Conservation (phyloP, 2,797 vertebrate species). For the Xerus rutilus region DNA sequence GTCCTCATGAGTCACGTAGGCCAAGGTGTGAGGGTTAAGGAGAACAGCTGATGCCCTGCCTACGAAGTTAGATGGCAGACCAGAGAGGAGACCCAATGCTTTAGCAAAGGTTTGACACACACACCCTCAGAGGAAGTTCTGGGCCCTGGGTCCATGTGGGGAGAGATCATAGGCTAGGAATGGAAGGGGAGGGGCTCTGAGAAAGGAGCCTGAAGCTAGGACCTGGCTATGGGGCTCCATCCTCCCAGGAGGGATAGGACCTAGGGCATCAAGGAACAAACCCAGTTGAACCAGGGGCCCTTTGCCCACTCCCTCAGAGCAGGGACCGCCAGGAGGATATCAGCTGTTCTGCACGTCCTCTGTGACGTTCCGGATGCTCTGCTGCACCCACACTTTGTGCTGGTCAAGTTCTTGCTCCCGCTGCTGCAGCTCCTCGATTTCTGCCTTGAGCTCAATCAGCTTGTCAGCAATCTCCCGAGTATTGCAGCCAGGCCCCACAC, state of each 20-base stretch:
- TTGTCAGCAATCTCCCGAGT: conserved; percentile 99
- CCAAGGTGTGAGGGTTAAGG: conserved; percentile 93
- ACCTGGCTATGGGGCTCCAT: conserved; percentile 4
- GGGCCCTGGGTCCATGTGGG: neutral
- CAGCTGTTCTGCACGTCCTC: conserved; percentile 97
- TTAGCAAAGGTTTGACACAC: conserved; percentile 15
- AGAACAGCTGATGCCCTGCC: conserved; percentile 74
- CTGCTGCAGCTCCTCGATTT: conserved; percentile 96
- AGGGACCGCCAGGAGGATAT: conserved; percentile 93
- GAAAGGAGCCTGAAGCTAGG: neutral
- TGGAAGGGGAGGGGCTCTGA: neutral
- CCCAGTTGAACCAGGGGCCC: conserved; percentile 39
- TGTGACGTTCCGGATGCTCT: conserved; percentile 99
- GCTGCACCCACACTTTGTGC: conserved; percentile 98
- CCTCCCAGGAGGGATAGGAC: neutral
- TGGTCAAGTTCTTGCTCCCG: conserved; percentile 97
- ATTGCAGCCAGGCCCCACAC: conserved; percentile 98
- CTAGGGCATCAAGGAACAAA: conserved; percentile 14
- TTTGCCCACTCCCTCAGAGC: conserved; percentile 29
- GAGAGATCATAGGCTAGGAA: conserved; percentile 18
- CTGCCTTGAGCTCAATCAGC: conserved; percentile 97
- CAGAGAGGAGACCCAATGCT: conserved; percentile 16
- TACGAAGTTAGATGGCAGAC: neutral
- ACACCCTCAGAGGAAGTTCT: conserved; percentile 14
- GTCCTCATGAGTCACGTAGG: conserved; percentile 97